Conservation (phyloP, 2,888 invertebrate genomes). For the Phanerotoma sp. region DNA sequence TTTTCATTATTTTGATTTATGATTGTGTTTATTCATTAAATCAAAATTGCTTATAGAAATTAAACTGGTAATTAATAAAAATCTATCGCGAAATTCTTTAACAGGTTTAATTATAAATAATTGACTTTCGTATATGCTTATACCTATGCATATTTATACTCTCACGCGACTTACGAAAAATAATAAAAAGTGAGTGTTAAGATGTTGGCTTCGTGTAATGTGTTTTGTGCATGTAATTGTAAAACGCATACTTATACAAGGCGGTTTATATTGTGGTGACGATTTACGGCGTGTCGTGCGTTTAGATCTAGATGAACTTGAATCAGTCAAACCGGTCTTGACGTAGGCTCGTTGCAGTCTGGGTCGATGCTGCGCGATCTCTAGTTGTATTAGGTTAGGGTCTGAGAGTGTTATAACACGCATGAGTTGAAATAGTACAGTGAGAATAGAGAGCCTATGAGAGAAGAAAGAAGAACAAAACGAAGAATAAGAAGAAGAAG, state of each 20-base stretch:
- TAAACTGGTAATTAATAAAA: no score
- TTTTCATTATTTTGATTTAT: no score
- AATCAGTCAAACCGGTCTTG: conserved; percentile 49
- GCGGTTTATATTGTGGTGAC: background rate
- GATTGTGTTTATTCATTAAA: no score
- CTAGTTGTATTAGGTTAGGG: conserved; percentile 55
- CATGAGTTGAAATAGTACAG: conserved; percentile 43
- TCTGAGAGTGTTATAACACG: conserved; percentile 42
- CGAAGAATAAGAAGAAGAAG: conserved; percentile 22
- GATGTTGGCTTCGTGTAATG: background rate
- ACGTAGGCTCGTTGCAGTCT: conserved; percentile 16
- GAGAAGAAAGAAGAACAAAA: no score
- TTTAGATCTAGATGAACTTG: conserved; percentile 50
- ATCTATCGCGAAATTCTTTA: no score
- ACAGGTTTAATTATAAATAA: no score
- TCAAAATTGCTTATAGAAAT: no score
- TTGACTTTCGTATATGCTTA: no score
- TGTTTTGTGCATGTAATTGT: no score
- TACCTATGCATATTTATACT: no score
- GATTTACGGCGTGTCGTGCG: conserved; percentile 22
- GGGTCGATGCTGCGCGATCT: background rate
- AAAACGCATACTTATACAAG: no score
- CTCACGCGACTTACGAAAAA: background rate
- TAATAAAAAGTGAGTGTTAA: background rate
- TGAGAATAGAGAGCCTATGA: no score